Percentiles rank a stretch among this genome's conserved stretches.
phyloP scores from a whole-genome alignment of 2,888 invertebrate species.

The Sylvicola fuscatus region DNA sequence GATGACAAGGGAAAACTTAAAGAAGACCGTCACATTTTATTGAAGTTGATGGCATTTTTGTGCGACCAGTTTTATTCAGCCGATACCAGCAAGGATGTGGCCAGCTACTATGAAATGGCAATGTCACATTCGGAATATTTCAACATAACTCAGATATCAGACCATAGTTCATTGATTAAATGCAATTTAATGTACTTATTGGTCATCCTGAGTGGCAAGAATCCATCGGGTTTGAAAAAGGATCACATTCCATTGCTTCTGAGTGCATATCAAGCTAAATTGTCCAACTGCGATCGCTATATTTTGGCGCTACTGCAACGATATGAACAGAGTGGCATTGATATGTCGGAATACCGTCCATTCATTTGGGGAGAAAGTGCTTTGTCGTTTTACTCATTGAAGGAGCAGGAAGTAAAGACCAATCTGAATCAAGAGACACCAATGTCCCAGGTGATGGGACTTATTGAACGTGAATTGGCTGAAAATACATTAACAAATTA shows the following conservation, averaged over 20 bases:
- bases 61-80: slow-evolving; percentile 34
- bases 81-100: slow-evolving; percentile 27
- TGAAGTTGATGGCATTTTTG: slow-evolving; percentile 33
- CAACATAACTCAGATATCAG: slow-evolving; percentile 37
- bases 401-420: slow-evolving; percentile 28
- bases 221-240: slow-evolving; percentile 36
- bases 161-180: slow-evolving; percentile 28
- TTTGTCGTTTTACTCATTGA: slow-evolving; percentile 50
- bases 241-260: slow-evolving; percentile 55
- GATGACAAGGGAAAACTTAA: slow-evolving; percentile 18
- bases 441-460: slow-evolving; percentile 47
- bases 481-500: slow-evolving; percentile 47
- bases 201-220: slow-evolving; percentile 36
- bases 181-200: slow-evolving; percentile 43
- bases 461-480: slow-evolving; percentile 42
- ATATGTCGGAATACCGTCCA: slow-evolving; percentile 47
- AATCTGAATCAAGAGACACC: slow-evolving; percentile 46
- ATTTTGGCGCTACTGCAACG: slow-evolving; percentile 42
- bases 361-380: slow-evolving; percentile 72
- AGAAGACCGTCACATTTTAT: slow-evolving; percentile 23
- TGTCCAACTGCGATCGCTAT: slow-evolving; percentile 45
- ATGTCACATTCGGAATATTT: slow-evolving; percentile 58
- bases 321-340: slow-evolving; percentile 45
- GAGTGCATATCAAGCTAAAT: slow-evolving; percentile 56
- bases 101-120: slow-evolving; percentile 48